phyloP scores from a whole-genome alignment of 2,113 vertebrate genomes.

The Myrmecobius fasciatus region DNA sequence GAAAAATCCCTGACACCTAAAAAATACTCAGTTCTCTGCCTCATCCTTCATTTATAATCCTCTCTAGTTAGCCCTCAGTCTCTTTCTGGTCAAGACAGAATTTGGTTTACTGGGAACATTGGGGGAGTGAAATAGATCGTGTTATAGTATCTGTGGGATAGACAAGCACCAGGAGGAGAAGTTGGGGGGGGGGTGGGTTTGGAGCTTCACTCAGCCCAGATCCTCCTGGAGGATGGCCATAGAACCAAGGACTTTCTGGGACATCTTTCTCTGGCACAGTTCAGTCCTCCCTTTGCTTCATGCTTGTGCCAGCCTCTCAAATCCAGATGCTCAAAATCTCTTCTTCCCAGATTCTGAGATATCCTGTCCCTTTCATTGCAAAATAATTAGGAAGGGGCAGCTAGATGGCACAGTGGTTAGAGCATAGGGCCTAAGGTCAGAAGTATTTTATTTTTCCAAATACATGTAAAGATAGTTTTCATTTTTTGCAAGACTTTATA shows the following conservation, averaged over 20 bases:
- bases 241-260: not conserved
- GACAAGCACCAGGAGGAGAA: not conserved
- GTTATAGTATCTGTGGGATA: not conserved
- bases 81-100: not conserved
- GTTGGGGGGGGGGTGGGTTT: too few relatives aligned
- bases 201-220: not conserved
- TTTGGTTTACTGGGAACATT: not conserved
- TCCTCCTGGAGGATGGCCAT: not conserved
- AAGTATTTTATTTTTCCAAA: too few relatives aligned
- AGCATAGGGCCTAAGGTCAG: too few relatives aligned
- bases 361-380: not conserved
- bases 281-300: not conserved
- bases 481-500: too few relatives aligned
- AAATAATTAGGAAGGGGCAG: not conserved
- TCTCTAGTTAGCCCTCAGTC: not conserved
- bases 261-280: not conserved
- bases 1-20: not conserved
- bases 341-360: not conserved
- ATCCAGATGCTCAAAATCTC: not conserved
- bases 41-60: not conserved
- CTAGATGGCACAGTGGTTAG: too few relatives aligned
- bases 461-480: too few relatives aligned
- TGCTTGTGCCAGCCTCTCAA: not conserved
- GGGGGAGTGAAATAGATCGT: not conserved
- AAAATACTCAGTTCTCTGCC: not conserved